Conservation (phyloP, 2,113 vertebrate genomes). For the Ellobius talpinus region DNA sequence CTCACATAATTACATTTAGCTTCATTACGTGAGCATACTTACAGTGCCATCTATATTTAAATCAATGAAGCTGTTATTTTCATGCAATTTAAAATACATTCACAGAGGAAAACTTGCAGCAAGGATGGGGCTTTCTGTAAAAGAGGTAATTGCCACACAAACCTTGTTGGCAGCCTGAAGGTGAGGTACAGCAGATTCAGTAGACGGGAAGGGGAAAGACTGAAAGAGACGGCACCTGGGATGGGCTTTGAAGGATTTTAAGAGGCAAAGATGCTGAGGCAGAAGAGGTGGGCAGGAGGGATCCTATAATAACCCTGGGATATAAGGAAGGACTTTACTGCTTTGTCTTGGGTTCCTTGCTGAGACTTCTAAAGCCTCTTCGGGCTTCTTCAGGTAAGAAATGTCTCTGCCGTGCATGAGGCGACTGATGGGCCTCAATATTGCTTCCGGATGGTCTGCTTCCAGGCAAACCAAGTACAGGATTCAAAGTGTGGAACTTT, state of each 20-base stretch:
- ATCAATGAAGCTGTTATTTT: conserved; percentile 54
- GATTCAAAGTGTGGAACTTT: neutral
- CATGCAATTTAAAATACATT: conserved; percentile 13
- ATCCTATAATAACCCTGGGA: neutral
- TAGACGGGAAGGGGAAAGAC: neutral
- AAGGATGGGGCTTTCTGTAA: neutral
- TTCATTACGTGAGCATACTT: conserved; percentile 49
- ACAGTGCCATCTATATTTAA: conserved; percentile 24
- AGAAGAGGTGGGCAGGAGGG: neutral
- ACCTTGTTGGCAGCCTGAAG: neutral
- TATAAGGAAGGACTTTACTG: neutral
- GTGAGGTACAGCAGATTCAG: neutral
- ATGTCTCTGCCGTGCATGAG: neutral
- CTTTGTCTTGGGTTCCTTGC: neutral
- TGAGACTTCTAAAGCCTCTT: neutral
- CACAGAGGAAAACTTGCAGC: neutral
- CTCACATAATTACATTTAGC: conserved; percentile 39
- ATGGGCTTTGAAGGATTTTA: neutral
- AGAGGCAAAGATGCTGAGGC: neutral
- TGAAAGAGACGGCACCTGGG: no score
- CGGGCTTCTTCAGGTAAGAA: neutral
- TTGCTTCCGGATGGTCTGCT: neutral
- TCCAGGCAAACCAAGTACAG: neutral
- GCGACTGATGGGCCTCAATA: neutral
- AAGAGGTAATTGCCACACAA: neutral